Base-by-base conservation (phyloP, 1,140 invertebrate species). In the Archegozetes longisetosus region DNA sequence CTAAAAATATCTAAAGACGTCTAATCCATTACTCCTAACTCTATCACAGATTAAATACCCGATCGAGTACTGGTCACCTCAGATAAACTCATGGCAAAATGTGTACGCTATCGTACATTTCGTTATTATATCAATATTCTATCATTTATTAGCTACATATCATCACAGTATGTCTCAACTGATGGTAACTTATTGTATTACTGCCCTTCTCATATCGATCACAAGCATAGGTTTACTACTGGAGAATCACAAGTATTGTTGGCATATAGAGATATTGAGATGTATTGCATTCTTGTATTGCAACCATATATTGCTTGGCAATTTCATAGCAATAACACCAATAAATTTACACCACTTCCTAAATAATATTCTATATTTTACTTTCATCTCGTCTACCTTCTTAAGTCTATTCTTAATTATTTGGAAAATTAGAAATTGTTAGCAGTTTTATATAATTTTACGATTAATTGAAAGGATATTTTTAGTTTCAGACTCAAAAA, bases 91-190 rank as follows among this genome's bases (percentile, higher is more conserved):
- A 3, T 54, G 40, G n/a, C 13, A 55, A 52, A 64, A 64, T 25
- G 23, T 57, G 17, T 65, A 65, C 46, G 50, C 56, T 46, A 32
- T 65, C 13, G 25, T 28, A 28, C 64, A 65, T 53, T 64, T 65
- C 29, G 48, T 49, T 17, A 23, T 59, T 3, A 27, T 60, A 2
- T 6, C 64, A 3, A 22, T 55, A 3, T 62, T 60, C 29, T 65
- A 65, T 51, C 56, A 65, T 49, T 49, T 62, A 27, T 29, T 65
- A 22, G 61, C 62, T n/a, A 27, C 55, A 14, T 52, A 52, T 26
- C 17, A 60, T 13, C 29, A 27, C 12, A 48, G 47, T 13, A 27
- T 64, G 4, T 25, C 53, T 14, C 53, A 60, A 47, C 55, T 40
- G 9, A 53, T 29, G 1, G 20, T 63, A 12, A 61, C 40, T 32